These are phyloP conservation scores for Augochlorella aurata DNA, from an alignment of 2,888 invertebrate species.

Conservation along the genomic window DNA sequence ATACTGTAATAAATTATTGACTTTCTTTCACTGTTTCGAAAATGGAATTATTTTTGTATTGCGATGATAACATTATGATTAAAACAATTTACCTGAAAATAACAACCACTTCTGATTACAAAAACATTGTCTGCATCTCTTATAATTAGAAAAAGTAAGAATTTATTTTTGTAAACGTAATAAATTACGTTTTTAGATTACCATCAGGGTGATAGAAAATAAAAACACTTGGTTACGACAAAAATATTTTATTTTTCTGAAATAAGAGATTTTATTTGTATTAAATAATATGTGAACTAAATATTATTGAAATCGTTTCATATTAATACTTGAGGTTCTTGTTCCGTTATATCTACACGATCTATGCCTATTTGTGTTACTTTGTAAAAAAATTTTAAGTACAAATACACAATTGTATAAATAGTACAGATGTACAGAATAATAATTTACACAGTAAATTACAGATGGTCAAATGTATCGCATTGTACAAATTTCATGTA, in stretches of 20 bases:
- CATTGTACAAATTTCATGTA: constrained; percentile 15
- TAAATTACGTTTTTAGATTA: neutral
- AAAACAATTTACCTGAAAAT: neutral
- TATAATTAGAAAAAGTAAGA: neutral
- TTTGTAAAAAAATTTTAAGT: constrained; percentile 55
- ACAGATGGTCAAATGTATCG: constrained; percentile 56
- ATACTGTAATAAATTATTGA: neutral
- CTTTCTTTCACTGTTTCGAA: neutral
- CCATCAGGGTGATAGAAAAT: constrained; percentile 11
- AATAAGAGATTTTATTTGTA: constrained; percentile 74
- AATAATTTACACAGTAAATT: constrained; percentile 58
- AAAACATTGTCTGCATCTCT: neutral
- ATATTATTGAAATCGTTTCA: constrained; percentile 47
- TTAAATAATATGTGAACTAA: constrained; percentile 54
- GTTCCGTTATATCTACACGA: constrained; percentile 55
- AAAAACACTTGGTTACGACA: constrained; percentile 48
- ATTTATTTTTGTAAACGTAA: neutral
- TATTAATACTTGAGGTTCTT: constrained; percentile 54
- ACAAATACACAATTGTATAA: constrained; percentile 66
- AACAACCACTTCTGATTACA: neutral
- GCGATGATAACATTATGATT: neutral
- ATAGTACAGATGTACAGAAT: constrained; percentile 66
- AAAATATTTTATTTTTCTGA: constrained; percentile 76
- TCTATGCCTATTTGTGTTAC: constrained; percentile 45
- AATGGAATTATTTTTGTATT: too few species aligned